phyloP scores from a whole-genome alignment of 1,140 invertebrate species.

The Brachionus manjavacas region DNA sequence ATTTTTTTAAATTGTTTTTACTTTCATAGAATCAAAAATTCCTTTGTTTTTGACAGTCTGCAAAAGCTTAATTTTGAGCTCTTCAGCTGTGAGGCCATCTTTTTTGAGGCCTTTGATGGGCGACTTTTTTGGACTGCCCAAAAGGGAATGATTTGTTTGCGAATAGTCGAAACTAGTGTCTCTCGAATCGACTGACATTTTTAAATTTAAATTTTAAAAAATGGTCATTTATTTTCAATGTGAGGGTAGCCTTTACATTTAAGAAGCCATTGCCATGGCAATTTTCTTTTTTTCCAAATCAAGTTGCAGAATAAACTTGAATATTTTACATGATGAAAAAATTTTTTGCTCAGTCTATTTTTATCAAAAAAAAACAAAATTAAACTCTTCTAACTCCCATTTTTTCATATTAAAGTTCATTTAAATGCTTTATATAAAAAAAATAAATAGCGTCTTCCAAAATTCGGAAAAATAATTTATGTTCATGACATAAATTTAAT shows the following conservation, averaged over 20 bases:
- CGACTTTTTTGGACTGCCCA: background rate
- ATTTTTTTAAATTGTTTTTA: background rate
- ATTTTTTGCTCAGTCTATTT: background rate
- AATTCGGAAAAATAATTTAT: conserved; percentile 4
- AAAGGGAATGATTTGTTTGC: background rate
- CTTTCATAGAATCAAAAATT: conserved; percentile 38
- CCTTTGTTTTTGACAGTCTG: conserved; percentile 39
- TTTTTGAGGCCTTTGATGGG: background rate
- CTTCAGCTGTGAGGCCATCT: conserved; percentile 3
- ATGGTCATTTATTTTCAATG: background rate
- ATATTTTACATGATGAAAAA: background rate
- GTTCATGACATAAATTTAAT: conserved; percentile 17
- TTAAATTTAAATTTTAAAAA: background rate
- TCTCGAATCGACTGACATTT: conserved; percentile 16
- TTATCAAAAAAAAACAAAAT: background rate
- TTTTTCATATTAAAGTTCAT: background rate
- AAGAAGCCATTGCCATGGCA: background rate
- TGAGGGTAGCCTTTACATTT: background rate
- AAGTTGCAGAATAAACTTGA: background rate
- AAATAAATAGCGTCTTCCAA: background rate
- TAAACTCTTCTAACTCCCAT: background rate
- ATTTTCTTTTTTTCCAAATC: background rate
- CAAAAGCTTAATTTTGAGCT: conserved; percentile 16
- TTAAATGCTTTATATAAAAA: background rate
- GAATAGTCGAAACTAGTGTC: conserved; percentile 24